Conservation (phyloP, 2,113 vertebrate genomes). For the Phoxinus phoxinus region DNA sequence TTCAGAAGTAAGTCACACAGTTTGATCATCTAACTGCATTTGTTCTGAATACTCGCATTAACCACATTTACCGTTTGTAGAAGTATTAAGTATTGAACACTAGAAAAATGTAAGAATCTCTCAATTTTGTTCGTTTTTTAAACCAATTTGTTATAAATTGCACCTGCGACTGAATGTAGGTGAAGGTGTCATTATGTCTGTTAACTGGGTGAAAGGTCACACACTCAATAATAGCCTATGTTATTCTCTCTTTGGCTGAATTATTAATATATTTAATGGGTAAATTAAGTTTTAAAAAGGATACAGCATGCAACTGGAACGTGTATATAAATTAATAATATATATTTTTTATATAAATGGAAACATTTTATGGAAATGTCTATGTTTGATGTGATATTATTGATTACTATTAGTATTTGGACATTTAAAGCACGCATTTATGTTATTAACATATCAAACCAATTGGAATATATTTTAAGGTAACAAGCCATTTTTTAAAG, state of each 20-base stretch:
- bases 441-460: no score
- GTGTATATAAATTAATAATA: not conserved
- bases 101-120: not conserved
- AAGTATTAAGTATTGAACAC: not conserved
- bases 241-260: not conserved
- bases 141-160: not conserved
- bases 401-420: no score
- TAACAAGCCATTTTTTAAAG: no score
- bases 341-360: not conserved
- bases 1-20: slow-evolving; percentile 30
- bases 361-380: not conserved
- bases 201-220: slow-evolving; percentile 27
- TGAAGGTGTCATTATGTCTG: not conserved
- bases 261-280: not conserved
- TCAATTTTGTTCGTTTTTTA: not conserved
- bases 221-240: not conserved
- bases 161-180: not conserved
- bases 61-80: not conserved
- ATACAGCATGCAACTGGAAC: not conserved
- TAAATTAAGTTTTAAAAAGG: not conserved
- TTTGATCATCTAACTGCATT: not conserved
- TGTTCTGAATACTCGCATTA: not conserved
- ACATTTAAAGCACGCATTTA: no score
- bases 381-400: no score
- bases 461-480: no score